Base-by-base conservation (phyloP, 2,888 invertebrate species). In the Operophtera brumata region DNA sequence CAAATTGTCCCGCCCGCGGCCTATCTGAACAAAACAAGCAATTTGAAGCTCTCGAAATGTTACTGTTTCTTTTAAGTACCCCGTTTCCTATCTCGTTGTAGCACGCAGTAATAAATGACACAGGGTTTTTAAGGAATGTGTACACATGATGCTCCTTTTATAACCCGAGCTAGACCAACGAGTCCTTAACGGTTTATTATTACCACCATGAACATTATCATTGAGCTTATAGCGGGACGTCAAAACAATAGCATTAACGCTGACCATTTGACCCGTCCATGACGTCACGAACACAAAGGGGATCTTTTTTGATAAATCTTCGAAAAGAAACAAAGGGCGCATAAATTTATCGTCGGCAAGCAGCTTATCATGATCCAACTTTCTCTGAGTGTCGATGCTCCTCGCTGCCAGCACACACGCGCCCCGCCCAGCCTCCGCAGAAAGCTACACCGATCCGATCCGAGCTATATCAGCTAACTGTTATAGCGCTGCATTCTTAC, bases 271-370 rank as follows among this genome's bases (percentile, higher is more conserved):
- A 75, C 75, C 77, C 59, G 66, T 67, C 71, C 76, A 70, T 77
- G 70, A 71, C 65, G 62, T 73, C 64, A 62, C 64, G 46, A 65
- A 64, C 61, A 77, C 73, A 80, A 79, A 76, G 74, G 72, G 75
- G 67, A 67, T 70, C 62, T 73, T 82, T 84, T 85, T 85, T 86
- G 84, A 86, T 86, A 83, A 84, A 87, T 87, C 77, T 77, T 75
- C 69, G 80, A 83, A 85, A 86, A 86, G 84, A 86, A 85, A 88
- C 86, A 89, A 90, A 89, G 86, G 84, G 75, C 82, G 78, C 82
- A 88, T 88, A 88, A 87, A 89, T 87, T 87, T 82, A 84, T 81
- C 77, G 80, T 64, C 71, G 67, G 70, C 71, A 71, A 70, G 76
- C 71, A 72, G 77, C 81, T 86, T 88, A 88, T 88, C 87, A 80